These are phyloP conservation scores for Pycnonotus jocosus DNA, from an alignment of 2,113 vertebrate species.

Conservation along the genomic window DNA sequence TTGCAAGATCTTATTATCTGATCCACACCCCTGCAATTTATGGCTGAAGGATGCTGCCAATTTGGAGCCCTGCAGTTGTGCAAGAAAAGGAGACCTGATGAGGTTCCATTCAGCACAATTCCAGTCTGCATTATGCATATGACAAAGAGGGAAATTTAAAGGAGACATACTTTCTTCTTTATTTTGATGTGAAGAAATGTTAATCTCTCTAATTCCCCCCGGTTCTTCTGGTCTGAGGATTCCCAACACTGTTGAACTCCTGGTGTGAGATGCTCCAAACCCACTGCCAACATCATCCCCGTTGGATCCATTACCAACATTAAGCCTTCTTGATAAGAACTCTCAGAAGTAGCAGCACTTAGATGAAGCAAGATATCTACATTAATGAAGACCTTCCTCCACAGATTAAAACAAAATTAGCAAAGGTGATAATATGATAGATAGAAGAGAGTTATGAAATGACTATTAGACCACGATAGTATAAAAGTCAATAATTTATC, in stretches of 20 bases:
- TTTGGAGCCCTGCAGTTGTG: neutral
- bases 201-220: neutral
- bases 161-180: neutral
- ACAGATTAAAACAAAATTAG: neutral
- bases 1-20: neutral
- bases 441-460: constrained; percentile 10
- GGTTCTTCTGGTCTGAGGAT: neutral
- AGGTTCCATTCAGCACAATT: neutral
- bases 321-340: neutral
- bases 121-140: neutral
- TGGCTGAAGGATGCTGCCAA: neutral
- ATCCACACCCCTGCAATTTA: neutral
- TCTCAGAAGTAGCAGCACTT: neutral
- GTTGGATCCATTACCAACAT: neutral
- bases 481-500: constrained; percentile 44
- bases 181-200: neutral
- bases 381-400: neutral
- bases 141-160: neutral
- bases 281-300: neutral
- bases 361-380: neutral
- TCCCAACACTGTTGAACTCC: neutral
- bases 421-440: constrained; percentile 4
- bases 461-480: neutral
- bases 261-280: neutral
- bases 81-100: neutral